Conservation (phyloP, 2,888 invertebrate genomes). For the Ommatoiulus sabulosus region DNA sequence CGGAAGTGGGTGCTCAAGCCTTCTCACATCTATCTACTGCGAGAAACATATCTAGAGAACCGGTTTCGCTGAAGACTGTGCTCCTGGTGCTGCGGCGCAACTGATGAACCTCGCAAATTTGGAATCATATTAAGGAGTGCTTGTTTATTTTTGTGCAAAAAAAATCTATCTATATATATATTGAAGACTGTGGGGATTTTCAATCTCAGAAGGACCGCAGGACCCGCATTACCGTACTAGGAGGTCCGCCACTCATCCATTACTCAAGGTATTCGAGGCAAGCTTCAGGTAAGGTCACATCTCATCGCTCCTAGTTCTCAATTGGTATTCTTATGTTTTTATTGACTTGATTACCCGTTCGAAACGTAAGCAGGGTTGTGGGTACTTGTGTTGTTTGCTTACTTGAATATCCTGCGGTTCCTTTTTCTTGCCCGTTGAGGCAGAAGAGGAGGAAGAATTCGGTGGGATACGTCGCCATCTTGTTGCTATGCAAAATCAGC, state of each 20-base stretch:
- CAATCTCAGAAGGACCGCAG: neutral
- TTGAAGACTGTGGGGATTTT: neutral
- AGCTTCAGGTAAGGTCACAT: neutral
- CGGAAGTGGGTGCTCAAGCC: neutral
- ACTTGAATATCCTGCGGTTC: too few relatives aligned
- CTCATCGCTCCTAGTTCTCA: neutral
- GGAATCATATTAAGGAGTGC: neutral
- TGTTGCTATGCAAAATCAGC: too few relatives aligned
- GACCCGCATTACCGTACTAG: neutral
- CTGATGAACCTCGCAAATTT: neutral
- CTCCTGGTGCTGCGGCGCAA: neutral
- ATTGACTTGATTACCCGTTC: neutral
- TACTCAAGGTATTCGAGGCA: too few relatives aligned
- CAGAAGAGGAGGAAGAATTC: too few relatives aligned
- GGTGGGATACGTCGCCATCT: too few relatives aligned
- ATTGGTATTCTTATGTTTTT: neutral
- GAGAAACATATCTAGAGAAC: neutral
- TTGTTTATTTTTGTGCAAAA: constrained; percentile 19
- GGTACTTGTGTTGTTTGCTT: too few relatives aligned
- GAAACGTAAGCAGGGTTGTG: too few relatives aligned
- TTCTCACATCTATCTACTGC: neutral
- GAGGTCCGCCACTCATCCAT: too few relatives aligned
- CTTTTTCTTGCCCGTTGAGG: too few relatives aligned
- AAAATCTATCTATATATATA: neutral
- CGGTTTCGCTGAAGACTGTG: too few relatives aligned